These are phyloP conservation scores for Rousettus madagascariensis DNA, from an alignment of 2,797 vertebrate genomes.

Conservation along the genomic window DNA sequence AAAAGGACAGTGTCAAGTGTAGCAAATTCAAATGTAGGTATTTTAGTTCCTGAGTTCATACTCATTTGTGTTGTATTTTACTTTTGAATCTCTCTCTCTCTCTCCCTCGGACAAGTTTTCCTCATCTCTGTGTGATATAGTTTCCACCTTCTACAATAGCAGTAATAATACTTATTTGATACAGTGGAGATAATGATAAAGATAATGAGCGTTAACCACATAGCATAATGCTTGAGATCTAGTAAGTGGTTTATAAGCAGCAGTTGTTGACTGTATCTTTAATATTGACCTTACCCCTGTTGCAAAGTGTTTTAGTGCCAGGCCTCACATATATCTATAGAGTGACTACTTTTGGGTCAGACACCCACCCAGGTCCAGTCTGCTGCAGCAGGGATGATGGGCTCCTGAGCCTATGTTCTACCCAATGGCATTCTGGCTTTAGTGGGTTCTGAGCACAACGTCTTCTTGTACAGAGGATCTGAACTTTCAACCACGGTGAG, in stretches of 20 bases:
- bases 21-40: neutral
- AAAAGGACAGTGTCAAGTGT: neutral
- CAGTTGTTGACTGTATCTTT: neutral
- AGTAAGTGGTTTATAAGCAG: neutral
- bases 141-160: neutral
- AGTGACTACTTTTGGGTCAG: neutral
- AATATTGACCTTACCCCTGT: neutral
- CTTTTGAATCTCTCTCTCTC: neutral
- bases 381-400: too few species aligned
- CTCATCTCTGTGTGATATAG: neutral
- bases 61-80: neutral
- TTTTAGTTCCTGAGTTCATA: neutral
- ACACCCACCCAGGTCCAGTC: neutral
- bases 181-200: neutral
- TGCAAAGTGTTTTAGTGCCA: neutral
- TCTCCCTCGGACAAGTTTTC: neutral
- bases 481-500: neutral
- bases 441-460: neutral
- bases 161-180: neutral
- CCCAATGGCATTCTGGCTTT: neutral
- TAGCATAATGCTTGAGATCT: neutral
- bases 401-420: neutral
- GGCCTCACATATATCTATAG: neutral
- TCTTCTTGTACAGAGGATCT: neutral
- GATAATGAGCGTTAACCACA: neutral